phyloP scores from a whole-genome alignment of 2,888 invertebrate genomes.

The Habrosyne pyritoides region DNA sequence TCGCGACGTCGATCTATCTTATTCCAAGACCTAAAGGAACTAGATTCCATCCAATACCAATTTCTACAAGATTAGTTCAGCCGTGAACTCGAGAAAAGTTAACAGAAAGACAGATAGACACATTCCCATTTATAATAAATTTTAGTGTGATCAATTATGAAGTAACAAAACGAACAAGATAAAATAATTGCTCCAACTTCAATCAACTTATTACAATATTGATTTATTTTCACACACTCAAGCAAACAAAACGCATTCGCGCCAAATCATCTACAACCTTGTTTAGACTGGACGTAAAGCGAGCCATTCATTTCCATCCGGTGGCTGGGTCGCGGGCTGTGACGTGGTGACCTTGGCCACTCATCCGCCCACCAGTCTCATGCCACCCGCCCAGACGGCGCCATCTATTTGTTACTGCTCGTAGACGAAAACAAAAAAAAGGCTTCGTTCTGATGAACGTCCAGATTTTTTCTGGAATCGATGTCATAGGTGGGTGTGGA shows the following conservation, averaged over 20 bases:
- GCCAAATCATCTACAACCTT: constrained; percentile 31
- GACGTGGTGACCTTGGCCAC: constrained; percentile 31
- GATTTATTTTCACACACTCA: neutral
- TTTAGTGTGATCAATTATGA: no score
- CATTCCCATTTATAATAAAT: no score
- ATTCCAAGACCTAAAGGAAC: no score
- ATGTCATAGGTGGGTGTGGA: no score
- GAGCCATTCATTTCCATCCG: constrained; percentile 31
- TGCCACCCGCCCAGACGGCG: constrained; percentile 43
- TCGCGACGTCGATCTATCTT: no score
- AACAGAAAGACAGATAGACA: no score
- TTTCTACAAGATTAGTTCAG: no score
- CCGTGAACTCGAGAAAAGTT: no score
- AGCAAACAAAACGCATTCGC: constrained; percentile 18
- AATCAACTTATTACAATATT: neutral
- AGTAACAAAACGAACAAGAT: no score
- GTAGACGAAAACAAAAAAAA: constrained; percentile 26
- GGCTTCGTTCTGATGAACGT: neutral
- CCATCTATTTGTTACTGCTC: constrained; percentile 30
- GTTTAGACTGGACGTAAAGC: constrained; percentile 6
- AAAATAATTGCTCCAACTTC: neutral
- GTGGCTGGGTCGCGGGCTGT: constrained; percentile 19
- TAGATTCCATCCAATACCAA: no score
- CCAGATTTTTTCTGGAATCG: neutral
- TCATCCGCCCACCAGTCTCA: constrained; percentile 37